These are phyloP conservation scores for Pipistrellus pipistrellus DNA, from an alignment of 2,797 vertebrate genomes.

Conservation along the genomic window DNA sequence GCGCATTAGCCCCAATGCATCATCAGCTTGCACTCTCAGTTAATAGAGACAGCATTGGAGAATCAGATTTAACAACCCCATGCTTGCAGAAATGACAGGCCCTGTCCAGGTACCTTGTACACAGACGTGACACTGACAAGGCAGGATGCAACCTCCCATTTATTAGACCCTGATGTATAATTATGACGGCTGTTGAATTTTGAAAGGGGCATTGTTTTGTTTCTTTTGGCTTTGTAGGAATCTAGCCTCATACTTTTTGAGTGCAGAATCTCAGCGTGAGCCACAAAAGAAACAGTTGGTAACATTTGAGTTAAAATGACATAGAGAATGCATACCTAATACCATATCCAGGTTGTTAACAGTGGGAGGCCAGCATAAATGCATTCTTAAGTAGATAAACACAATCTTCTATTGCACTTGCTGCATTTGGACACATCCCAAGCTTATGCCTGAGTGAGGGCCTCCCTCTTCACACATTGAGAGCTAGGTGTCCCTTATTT, in stretches of 20 bases:
- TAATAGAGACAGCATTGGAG: conserved; percentile 42
- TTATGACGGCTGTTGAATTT: conserved; percentile 18
- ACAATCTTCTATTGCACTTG: conserved; percentile 3
- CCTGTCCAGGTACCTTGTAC: not conserved
- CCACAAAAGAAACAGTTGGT: conserved; percentile 40
- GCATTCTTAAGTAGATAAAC: conserved; percentile 58
- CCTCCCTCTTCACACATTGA: not conserved
- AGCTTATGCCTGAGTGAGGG: not conserved
- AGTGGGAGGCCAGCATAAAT: conserved; percentile 53
- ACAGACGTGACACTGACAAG: not conserved
- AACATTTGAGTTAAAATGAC: conserved; percentile 17
- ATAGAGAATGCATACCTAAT: conserved; percentile 38
- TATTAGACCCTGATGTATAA: conserved; percentile 8
- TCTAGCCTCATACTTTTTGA: not conserved
- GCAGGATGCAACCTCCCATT: not conserved
- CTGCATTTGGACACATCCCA: conserved; percentile 24
- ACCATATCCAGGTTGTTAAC: not conserved
- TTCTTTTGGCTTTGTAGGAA: conserved; percentile 29
- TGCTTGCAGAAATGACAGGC: not conserved
- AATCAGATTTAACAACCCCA: not conserved
- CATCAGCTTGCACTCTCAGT: conserved; percentile 60
- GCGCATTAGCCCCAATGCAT: conserved; percentile 75
- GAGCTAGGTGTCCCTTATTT: conserved; percentile 29
- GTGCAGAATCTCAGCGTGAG: not conserved
- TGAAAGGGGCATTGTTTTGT: not conserved